A percentile compares a stretch with the other conserved stretches of the same genome.
Evolutionary conservation across 2,888 invertebrate genomes (phyloP).

Genomic region (Uropetala carovei): DNA sequence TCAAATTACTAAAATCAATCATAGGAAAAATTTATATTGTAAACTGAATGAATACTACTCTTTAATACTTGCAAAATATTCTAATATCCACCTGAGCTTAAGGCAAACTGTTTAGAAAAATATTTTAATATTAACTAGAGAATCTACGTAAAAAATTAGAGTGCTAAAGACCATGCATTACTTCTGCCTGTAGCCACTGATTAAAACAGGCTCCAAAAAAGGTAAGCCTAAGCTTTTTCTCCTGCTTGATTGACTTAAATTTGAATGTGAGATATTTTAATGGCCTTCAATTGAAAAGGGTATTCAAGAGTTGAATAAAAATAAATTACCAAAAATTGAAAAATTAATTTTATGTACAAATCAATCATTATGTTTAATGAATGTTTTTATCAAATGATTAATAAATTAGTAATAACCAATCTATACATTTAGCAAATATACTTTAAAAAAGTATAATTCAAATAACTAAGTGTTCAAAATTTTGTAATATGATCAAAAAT

Average conservation of each 20-base stretch:
- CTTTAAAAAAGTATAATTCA: slow-evolving; percentile 31
- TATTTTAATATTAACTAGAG: slow-evolving; percentile 46
- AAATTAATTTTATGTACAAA: slow-evolving; percentile 65
- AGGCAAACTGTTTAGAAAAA: slow-evolving; percentile 49
- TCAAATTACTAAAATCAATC: slow-evolving; percentile 48
- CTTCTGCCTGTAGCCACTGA: slow-evolving; percentile 61
- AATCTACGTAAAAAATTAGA: slow-evolving; percentile 42
- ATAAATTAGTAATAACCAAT: slow-evolving; percentile 14
- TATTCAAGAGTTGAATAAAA: slow-evolving; percentile 60
- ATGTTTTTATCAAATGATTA: slow-evolving; percentile 52
- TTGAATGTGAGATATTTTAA: slow-evolving; percentile 51
- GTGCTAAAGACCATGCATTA: slow-evolving; percentile 57
- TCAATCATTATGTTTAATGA: slow-evolving; percentile 64
- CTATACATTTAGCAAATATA: slow-evolving; percentile 29
- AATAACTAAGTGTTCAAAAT: slow-evolving; percentile 53
- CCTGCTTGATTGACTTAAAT: slow-evolving; percentile 10
- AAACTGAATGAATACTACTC: slow-evolving; percentile 52
- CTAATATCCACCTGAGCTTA: slow-evolving; percentile 55
- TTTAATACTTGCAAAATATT: slow-evolving; percentile 51
- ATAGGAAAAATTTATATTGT: slow-evolving; percentile 43
- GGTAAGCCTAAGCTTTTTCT: neutral
- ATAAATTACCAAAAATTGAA: slow-evolving; percentile 60
- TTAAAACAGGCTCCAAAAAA: slow-evolving; percentile 34
- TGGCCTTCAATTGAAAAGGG: slow-evolving; percentile 64
- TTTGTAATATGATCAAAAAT: slow-evolving; percentile 23